Evolutionary conservation across 2,113 vertebrate genomes (phyloP).

Genomic region (Pachypanchax playfairii): DNA sequence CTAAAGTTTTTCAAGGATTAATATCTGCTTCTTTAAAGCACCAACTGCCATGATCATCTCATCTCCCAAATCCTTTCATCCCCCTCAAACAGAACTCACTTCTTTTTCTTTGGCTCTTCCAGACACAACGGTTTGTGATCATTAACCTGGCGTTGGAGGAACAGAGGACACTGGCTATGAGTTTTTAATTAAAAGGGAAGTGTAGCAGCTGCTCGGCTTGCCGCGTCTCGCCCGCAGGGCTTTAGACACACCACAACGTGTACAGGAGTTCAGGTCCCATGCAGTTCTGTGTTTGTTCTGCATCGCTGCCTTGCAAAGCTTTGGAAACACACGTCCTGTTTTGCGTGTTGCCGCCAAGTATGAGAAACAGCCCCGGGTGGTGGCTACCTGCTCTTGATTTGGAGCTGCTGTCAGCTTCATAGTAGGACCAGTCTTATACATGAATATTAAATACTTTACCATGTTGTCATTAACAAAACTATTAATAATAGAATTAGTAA

Average conservation of each 20-base stretch:
- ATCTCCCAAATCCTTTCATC: conserved; percentile 52
- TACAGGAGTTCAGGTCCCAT: not conserved
- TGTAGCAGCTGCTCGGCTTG: conserved; percentile 47
- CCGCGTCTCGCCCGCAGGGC: conserved; percentile 12
- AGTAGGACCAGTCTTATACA: too few relatives aligned
- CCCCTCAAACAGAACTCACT: conserved; percentile 39
- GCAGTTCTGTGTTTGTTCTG: not conserved
- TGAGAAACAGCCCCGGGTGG: not conserved
- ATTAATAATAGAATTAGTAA: too few relatives aligned
- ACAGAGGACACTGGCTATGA: conserved; percentile 38
- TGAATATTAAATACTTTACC: too few relatives aligned
- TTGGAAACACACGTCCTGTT: not conserved
- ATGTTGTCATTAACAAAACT: too few relatives aligned
- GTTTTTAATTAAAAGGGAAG: conserved; percentile 64
- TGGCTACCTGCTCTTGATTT: not conserved
- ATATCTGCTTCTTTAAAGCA: conserved; percentile 52
- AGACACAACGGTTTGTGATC: conserved; percentile 43
- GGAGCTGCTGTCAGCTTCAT: not conserved
- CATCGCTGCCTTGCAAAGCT: not conserved
- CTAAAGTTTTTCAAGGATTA: conserved; percentile 49
- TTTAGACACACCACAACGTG: conserved; percentile 6
- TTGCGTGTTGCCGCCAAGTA: not conserved
- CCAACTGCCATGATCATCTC: conserved; percentile 35
- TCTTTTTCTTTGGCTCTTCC: conserved; percentile 33
- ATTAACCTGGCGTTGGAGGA: conserved; percentile 45